Percentiles rank a stretch among this genome's conserved stretches.
These are phyloP conservation scores for Drosophila kikkawai DNA, from an alignment of 1,140 invertebrate genomes.

Conservation along the genomic window DNA sequence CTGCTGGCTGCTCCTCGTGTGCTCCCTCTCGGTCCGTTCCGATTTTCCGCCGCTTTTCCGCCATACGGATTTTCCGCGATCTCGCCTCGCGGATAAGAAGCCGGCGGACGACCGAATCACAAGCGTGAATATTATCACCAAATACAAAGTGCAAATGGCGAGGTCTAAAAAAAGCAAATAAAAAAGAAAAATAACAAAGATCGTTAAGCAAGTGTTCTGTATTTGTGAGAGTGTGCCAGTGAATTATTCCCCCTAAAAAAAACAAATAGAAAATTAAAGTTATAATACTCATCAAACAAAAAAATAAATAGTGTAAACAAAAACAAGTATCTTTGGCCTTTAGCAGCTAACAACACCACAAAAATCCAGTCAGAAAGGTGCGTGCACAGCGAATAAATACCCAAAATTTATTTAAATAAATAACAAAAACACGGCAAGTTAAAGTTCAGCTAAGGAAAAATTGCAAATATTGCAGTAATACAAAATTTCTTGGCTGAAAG, in stretches of 20 bases:
- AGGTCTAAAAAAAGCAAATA: conserved; percentile 1
- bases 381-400: conserved; percentile 40
- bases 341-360: conserved; percentile 29
- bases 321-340: conserved; percentile 34
- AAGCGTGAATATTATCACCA: conserved; percentile 43
- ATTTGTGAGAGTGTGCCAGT: conserved; percentile 37
- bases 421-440: conserved; percentile 18
- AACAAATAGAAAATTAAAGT: conserved; percentile 37
- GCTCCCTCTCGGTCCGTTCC: conserved; percentile 21
- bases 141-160: conserved; percentile 28
- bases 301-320: conserved; percentile 30
- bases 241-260: conserved; percentile 7
- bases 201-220: conserved; percentile 32
- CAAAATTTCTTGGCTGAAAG: conserved; percentile 2
- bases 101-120: conserved; percentile 37
- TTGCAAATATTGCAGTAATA: conserved; percentile 43
- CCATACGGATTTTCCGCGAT: conserved; percentile 26
- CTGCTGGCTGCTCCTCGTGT: conserved; percentile 32
- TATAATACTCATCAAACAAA: conserved; percentile 30
- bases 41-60: conserved; percentile 11
- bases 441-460: conserved; percentile 18
- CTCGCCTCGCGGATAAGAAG: conserved; percentile 51
- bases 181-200: conserved; percentile 26
- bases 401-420: conserved; percentile 41
- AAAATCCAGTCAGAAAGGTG: conserved; percentile 64